Base-by-base conservation (phyloP, 1,140 invertebrate species). In the Pseudomyrmex flavicornis region DNA sequence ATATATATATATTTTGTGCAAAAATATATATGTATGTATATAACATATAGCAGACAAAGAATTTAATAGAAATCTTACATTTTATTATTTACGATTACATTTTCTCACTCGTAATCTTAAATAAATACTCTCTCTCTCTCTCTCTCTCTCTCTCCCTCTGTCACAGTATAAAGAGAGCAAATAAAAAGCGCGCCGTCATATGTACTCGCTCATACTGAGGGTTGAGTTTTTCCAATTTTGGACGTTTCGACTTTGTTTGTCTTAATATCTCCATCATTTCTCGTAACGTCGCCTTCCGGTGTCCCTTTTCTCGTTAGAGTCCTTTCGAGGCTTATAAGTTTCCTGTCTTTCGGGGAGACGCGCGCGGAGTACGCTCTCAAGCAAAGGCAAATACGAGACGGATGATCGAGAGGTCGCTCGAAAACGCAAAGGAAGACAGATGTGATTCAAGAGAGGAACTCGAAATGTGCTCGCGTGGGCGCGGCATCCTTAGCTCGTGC, bases 351-450 rank as follows among this genome's bases (percentile, higher is more conserved):
- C 5, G 35, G 80, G 35, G 77, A 46, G 61, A 82, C 68, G 61
- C 12, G 50, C 35, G 44, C 12, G 15, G 62, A 76, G 22, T 61
- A 35, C 35, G 35, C 35, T 58, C 54, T 77, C 73, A 20, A 76
- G 35, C 35, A 7, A 52, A 83, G 80, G 80, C 73, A 83, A 83
- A 83, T 76, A 83, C 74, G 56, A 35, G 35, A 66, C 22, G 61
- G 48, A 62, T 88, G 83, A 88, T 88, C 83, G 77, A 88, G 72
- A 83, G 73, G 73, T 74, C 46, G n/a, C n/a, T n/a, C 22, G 68
- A 82, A n/a, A 72, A 73, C 63, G 68, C 63, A 17, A 35, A 52
- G 73, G 73, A 85, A 88, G 84, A 88, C 74, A 88, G 77, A 88
- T 85, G 79, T 77, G 73, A 83, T 77, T 50, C 50, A 46, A 61